phyloP scores from a whole-genome alignment of 2,797 vertebrate genomes.

The Eulemur mongoz region DNA sequence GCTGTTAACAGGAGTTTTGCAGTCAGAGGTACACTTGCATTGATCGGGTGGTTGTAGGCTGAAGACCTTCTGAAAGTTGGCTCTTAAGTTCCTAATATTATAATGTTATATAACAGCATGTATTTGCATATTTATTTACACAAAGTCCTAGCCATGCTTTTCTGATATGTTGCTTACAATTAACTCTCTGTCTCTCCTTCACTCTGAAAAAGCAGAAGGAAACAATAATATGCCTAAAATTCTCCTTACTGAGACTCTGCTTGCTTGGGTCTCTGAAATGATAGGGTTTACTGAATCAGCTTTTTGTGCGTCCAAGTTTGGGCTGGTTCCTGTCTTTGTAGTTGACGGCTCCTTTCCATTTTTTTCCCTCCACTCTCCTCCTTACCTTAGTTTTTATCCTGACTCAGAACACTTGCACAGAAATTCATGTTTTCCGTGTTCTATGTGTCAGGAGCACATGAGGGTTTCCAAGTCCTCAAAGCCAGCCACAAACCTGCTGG shows the following conservation, averaged over 20 bases:
- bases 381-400: neutral
- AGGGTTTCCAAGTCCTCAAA: neutral
- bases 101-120: neutral
- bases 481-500: neutral
- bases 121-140: neutral
- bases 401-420: neutral
- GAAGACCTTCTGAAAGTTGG: neutral
- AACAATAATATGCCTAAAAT: neutral
- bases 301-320: rapidly evolving
- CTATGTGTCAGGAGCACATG: neutral
- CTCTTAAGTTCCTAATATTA: neutral
- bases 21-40: rapidly evolving
- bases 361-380: neutral
- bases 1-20: too few relatives aligned
- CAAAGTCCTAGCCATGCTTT: neutral
- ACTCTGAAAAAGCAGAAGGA: neutral
- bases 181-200: neutral
- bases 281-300: neutral
- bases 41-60: too few relatives aligned
- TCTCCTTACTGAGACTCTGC: neutral
- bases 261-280: neutral
- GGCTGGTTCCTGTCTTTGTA: neutral
- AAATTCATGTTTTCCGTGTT: neutral
- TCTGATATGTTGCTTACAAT: neutral
- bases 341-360: neutral